phyloP scores from a whole-genome alignment of 2,888 invertebrate genomes.

The Acholoe squamosa region DNA sequence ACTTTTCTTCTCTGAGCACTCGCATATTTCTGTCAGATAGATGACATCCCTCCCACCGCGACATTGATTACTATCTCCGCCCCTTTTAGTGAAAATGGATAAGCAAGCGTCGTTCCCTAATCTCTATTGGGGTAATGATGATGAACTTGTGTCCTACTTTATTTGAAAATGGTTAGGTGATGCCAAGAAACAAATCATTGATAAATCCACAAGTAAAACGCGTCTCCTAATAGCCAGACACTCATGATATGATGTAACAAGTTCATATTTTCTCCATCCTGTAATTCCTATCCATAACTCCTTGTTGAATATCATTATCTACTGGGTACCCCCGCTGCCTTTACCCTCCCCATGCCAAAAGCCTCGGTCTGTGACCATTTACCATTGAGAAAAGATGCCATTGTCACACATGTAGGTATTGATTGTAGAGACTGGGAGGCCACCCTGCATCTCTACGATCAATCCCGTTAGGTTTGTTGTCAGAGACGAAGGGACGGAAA shows the following conservation, averaged over 20 bases:
- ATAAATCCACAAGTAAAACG: too few relatives aligned
- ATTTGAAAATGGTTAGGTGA: too few relatives aligned
- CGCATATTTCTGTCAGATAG: not conserved
- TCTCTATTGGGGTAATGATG: not conserved
- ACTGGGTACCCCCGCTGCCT: too few relatives aligned
- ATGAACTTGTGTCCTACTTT: not conserved
- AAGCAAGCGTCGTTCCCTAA: not conserved
- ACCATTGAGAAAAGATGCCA: slow-evolving; percentile 9
- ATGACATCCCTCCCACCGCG: not conserved
- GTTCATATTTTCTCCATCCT: too few relatives aligned
- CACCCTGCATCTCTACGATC: not conserved
- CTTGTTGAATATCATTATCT: too few relatives aligned
- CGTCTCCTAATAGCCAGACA: too few relatives aligned
- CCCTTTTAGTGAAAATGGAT: not conserved
- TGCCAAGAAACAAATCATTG: too few relatives aligned
- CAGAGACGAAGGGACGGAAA: slow-evolving; percentile 26
- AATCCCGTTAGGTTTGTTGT: slow-evolving; percentile 40
- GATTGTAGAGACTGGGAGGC: not conserved
- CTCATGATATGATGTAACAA: too few relatives aligned
- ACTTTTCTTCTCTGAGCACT: not conserved
- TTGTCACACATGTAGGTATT: not conserved
- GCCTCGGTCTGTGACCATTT: not conserved
- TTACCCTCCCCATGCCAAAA: too few relatives aligned
- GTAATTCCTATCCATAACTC: too few relatives aligned
- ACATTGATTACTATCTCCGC: not conserved